A percentile compares a stretch with the other conserved stretches of the same genome.
phyloP scores from a whole-genome alignment of 1,140 invertebrate genomes.

The Ptiloglossa arizonensis region DNA sequence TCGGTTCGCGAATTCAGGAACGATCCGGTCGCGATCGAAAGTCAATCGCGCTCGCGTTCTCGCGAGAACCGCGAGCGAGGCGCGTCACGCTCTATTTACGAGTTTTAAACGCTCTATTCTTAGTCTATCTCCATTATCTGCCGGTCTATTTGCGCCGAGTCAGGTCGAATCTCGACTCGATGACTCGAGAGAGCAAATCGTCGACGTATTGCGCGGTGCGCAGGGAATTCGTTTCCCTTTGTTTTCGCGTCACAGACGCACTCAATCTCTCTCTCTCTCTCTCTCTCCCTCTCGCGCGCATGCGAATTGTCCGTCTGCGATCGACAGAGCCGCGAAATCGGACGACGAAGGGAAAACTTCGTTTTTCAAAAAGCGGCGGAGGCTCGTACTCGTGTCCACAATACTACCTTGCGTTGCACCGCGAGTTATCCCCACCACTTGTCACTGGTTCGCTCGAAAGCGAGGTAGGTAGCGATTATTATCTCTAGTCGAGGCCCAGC shows the following conservation, averaged over 20 bases:
- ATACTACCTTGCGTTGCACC: no score
- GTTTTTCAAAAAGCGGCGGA: no score
- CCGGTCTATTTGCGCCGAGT: conserved; percentile 67
- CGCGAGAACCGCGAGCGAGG: conserved; percentile 6
- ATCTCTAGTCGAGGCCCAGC: no score
- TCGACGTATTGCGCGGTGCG: conserved; percentile 1
- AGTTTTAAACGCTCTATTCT: conserved; percentile 69
- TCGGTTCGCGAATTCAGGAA: conserved; percentile 21
- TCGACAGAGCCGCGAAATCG: no score
- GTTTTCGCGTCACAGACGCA: neutral
- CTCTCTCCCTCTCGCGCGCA: no score
- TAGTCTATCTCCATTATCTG: conserved; percentile 71
- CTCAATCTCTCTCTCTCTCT: neutral
- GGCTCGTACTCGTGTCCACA: no score
- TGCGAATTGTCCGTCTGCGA: no score
- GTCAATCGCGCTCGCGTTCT: conserved; percentile 17
- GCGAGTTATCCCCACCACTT: no score
- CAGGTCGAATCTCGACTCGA: conserved; percentile 58
- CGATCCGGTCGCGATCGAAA: conserved; percentile 24
- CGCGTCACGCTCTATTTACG: conserved; percentile 70
- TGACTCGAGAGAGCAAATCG: conserved; percentile 27
- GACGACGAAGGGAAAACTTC: no score
- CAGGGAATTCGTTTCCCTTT: neutral
- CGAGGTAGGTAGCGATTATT: no score
- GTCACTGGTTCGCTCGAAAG: no score